Conservation (phyloP, 2,113 vertebrate species). For the Rhea pennata region DNA sequence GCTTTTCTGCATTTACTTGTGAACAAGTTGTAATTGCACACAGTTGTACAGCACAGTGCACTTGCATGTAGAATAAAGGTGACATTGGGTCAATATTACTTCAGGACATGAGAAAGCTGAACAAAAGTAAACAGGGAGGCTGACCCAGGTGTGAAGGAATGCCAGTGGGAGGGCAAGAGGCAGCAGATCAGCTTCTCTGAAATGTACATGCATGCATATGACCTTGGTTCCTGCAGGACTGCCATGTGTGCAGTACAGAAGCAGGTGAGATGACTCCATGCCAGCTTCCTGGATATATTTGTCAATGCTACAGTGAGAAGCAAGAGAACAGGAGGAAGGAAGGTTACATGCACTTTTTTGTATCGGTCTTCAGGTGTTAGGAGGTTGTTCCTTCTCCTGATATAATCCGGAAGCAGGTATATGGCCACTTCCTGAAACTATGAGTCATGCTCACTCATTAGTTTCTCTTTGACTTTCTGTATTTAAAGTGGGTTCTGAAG, state of each 20-base stretch:
- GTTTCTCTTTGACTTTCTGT: background rate
- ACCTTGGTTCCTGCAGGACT: background rate
- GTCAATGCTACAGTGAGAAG: background rate
- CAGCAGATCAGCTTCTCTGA: background rate
- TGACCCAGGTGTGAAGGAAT: background rate
- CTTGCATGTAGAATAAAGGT: background rate
- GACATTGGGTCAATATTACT: background rate
- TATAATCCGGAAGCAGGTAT: background rate
- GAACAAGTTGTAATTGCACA: background rate
- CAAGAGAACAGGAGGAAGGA: background rate
- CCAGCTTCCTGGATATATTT: background rate
- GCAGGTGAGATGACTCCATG: background rate
- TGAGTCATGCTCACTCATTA: background rate
- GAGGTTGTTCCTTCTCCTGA: background rate
- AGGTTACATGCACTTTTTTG: background rate
- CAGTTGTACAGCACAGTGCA: background rate
- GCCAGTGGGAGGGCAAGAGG: accelerated
- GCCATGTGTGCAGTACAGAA: background rate
- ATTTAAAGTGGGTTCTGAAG: background rate
- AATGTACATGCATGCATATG: background rate
- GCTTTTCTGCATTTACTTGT: background rate
- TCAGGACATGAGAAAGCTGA: background rate
- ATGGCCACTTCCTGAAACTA: background rate
- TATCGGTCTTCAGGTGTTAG: background rate
- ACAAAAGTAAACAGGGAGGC: background rate